phyloP scores from a whole-genome alignment of 1,140 invertebrate genomes.

The Lineus longissimus region DNA sequence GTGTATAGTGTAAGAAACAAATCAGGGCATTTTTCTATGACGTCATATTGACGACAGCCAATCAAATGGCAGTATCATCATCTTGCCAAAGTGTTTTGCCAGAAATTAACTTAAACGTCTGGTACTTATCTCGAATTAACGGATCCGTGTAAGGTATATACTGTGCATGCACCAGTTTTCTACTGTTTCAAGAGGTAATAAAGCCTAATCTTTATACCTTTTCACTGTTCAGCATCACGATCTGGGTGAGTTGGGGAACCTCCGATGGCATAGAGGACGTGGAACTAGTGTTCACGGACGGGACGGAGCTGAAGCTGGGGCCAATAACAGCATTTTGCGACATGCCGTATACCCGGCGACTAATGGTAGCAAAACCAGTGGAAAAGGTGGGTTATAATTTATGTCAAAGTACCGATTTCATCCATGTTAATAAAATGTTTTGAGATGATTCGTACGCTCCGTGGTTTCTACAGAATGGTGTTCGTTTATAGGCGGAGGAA shows the following conservation, averaged over 20 bases:
- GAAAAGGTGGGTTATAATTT: slow-evolving; percentile 17
- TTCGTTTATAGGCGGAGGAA: no score
- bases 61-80: neutral
- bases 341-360: slow-evolving; percentile 24
- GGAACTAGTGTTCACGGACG: slow-evolving; percentile 18
- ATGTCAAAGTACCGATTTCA: no score
- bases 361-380: slow-evolving; percentile 13
- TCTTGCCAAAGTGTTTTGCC: neutral
- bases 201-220: neutral
- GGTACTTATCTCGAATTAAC: neutral
- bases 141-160: no score
- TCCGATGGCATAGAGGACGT: slow-evolving; percentile 20
- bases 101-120: neutral
- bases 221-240: slow-evolving; percentile 18
- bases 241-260: slow-evolving; percentile 31
- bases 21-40: no score
- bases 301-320: slow-evolving; percentile 11
- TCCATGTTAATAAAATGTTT: no score
- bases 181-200: no score
- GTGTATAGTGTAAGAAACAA: no score
- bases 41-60: no score
- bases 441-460: no score
- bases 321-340: slow-evolving; percentile 21
- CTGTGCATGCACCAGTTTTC: no score
- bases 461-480: no score